Evolutionary conservation across 2,888 invertebrate genomes (phyloP), one percentile per base, ranked within the genome.

Genomic region (Fissipunctia ypsillon): DNA sequence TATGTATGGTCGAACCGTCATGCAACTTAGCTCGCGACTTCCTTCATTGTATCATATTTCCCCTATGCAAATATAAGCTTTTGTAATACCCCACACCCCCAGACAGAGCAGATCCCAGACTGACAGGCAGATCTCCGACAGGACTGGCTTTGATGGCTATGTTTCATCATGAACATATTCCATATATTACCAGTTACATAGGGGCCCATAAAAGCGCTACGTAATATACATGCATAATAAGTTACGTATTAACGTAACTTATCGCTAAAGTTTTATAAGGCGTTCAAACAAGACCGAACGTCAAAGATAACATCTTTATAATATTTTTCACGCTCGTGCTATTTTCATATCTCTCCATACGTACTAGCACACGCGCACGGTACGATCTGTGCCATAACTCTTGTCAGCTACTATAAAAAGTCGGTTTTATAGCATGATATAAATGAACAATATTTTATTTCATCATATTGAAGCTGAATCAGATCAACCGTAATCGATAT

Each of bases 1-100:
- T 73, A 81, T 86, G 73, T 73, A 81, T 86, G 73, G 69, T 43
- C 75, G 71, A 77, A 60, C 68, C 77, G 66, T 81, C 86, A 84
- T 81, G 71, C 68, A 54, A 75, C 80, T 76, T 54, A 61, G 48
- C 56, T 67, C 48, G 48, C 52, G 35, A 75, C 72, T 84, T 74
- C 63, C 68, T 78, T 66, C 50, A 76, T 56, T 76, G 66, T 69
- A 69, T 69, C 68, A 72, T 68, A 76, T 74, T 60, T 54, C 52
- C 28, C 1, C 10, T 64, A 77, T 72, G 69, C 71, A 81, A 76
- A 74, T 76, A 79, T 80, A 80, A 56, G 43, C 16, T 69, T 68
- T 71, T 67, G 52, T 64, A 70, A 73, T 69, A 50, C 45, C 68
- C 57, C 52, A 48, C 22, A 31, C 28, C 12, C n/a, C n/a, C n/a